These are phyloP conservation scores for Cotesia typhae DNA, from an alignment of 1,140 invertebrate species.

Conservation along the genomic window DNA sequence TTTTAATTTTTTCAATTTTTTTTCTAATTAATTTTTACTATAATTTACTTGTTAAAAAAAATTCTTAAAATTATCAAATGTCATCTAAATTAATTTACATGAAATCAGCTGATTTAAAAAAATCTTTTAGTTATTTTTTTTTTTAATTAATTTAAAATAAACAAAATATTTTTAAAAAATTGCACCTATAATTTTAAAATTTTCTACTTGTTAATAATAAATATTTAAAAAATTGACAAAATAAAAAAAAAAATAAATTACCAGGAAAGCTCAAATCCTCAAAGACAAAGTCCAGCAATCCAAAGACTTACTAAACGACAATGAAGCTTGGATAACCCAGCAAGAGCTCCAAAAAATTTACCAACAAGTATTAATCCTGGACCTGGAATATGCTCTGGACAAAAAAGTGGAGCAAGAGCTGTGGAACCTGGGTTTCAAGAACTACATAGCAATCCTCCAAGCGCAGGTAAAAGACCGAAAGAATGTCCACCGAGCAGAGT, in stretches of 20 bases:
- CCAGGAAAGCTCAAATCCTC: constrained; percentile 75
- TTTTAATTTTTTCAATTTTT: too few species aligned
- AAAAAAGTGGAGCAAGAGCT: constrained; percentile 89
- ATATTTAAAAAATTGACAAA: too few species aligned
- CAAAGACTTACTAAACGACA: constrained; percentile 71
- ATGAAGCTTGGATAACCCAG: constrained; percentile 71
- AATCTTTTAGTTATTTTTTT: too few species aligned
- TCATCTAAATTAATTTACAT: too few species aligned
- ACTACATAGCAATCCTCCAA: constrained; percentile 83
- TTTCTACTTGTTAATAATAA: too few species aligned
- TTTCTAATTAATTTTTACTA: too few species aligned
- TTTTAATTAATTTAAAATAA: too few species aligned
- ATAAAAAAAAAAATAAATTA: constrained; percentile 23
- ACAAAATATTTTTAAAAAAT: too few species aligned
- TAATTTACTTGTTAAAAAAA: too few species aligned
- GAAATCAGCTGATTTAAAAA: too few species aligned
- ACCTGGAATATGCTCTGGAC: constrained; percentile 87
- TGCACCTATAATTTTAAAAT: too few species aligned
- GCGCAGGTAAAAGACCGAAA: constrained; percentile 80
- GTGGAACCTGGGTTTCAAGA: constrained; percentile 90
- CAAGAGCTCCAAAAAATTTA: constrained; percentile 78
- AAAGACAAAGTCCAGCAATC: constrained; percentile 74
- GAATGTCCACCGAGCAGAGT: constrained; percentile 77
- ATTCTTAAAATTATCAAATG: too few species aligned
- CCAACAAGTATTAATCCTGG: constrained; percentile 80